phyloP scores from a whole-genome alignment of 2,888 invertebrate genomes.

The Synergus itoensis region DNA sequence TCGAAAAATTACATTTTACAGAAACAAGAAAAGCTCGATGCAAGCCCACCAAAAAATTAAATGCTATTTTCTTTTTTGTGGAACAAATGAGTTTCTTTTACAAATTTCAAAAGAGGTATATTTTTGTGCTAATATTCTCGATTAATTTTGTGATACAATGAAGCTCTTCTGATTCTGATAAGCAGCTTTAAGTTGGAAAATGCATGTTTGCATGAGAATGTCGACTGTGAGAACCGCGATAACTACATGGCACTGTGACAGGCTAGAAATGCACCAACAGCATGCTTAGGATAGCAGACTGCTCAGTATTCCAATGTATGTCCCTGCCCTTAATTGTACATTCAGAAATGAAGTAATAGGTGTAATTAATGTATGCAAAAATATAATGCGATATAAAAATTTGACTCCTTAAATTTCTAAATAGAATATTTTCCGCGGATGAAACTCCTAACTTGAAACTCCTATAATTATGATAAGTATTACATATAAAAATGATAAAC shows the following conservation, averaged over 20 bases:
- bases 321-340: too few relatives aligned
- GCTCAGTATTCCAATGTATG: too few relatives aligned
- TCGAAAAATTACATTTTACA: not conserved
- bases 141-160: not conserved
- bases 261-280: not conserved
- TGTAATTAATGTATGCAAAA: too few relatives aligned
- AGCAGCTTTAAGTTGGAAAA: not conserved
- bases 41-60: not conserved
- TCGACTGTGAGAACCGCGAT: not conserved
- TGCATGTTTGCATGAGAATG: not conserved
- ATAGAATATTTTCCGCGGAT: not conserved
- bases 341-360: too few relatives aligned
- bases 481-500: too few relatives aligned
- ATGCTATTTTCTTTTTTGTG: too few relatives aligned
- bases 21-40: not conserved
- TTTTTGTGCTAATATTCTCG: not conserved
- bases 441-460: not conserved
- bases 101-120: not conserved
- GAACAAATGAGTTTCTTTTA: not conserved
- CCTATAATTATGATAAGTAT: too few relatives aligned
- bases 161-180: not conserved
- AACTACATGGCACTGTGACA: not conserved
- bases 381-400: too few relatives aligned
- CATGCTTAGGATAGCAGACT: slow-evolving; percentile 4
- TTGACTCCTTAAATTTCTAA: too few relatives aligned